phyloP scores from a whole-genome alignment of 2,113 vertebrate species.

The Tragelaphus imberbis region DNA sequence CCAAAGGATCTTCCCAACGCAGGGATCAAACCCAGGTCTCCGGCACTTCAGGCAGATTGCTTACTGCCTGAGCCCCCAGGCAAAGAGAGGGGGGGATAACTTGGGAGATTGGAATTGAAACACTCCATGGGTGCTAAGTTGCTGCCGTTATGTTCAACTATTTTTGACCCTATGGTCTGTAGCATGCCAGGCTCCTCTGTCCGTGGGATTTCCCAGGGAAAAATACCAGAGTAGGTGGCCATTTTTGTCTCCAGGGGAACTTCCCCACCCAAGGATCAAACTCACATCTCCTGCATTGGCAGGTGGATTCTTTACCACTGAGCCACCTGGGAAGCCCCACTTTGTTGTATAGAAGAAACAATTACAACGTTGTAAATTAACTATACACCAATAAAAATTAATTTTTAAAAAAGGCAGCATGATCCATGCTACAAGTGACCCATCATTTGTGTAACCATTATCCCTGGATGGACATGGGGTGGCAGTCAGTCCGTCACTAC shows the following conservation, averaged over 20 bases:
- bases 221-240: not conserved
- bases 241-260: not conserved
- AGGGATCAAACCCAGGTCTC: not conserved
- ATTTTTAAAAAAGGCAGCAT: not conserved
- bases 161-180: not conserved
- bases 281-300: not conserved
- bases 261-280: not conserved
- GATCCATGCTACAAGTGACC: not conserved
- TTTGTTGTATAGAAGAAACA: not conserved
- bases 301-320: not conserved
- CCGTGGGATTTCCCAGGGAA: not conserved
- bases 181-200: not conserved
- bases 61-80: not conserved
- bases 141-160: not conserved
- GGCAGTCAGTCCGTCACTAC: not conserved
- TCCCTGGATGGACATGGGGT: not conserved
- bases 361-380: not conserved
- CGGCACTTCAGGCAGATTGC: not conserved
- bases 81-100: fast-evolving
- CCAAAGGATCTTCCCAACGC: not conserved
- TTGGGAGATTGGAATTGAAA: not conserved
- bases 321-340: not conserved
- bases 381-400: not conserved
- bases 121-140: not conserved
- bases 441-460: not conserved